Evolutionary conservation across 35 echinoderm and acorn worm genomes (phyloP), one percentile per base, ranked within the genome.

Genomic region (Chiridota heheva): DNA sequence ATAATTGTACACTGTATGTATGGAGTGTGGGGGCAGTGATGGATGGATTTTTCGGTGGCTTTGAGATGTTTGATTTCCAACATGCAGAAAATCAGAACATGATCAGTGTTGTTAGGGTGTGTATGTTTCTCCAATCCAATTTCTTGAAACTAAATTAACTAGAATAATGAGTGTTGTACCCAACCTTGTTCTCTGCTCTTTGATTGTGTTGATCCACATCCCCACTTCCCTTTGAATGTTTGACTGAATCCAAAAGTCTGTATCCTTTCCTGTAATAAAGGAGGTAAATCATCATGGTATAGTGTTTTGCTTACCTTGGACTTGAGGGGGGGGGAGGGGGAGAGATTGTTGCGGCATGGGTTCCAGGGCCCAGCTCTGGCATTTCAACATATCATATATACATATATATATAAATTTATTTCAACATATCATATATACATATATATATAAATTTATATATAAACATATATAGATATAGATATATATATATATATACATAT

Each of bases 191-290:
- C 7, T 15, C 33, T 31, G 26, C 58, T 60, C 4, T 31, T 60
- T 5, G 26, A 28, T 18, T 5, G 16, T 42, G 43, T 42, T n/a
- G n/a, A n/a, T n/a, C n/a, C n/a, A n/a, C n/a, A n/a, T 27, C 16
- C 18, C 69, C 69, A 72, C 20, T 45, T 40, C n/a, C 89, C 89
- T 33, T 86, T 91, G 42, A 86, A 91, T 32, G 60, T 78, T 17
- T 85, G 57, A 70, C 89, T 81, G 58, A 91, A 91, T 17, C 89
- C 89, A 72, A 63, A 91, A 2, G 25, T 91, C 33, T 86, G 46
- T 43, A 91, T 86, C 30, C 89, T 55, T 40, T 86, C 89, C 89
- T 91, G 67, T 39, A 64, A 12, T 7, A 35, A 45, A 76, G 26
- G 57, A 4, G 12, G 46, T 34, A 73, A 59, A 42, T 26, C 2